Evolutionary conservation across 2,113 vertebrate genomes (phyloP).

Genomic region (Aegypius monachus): DNA sequence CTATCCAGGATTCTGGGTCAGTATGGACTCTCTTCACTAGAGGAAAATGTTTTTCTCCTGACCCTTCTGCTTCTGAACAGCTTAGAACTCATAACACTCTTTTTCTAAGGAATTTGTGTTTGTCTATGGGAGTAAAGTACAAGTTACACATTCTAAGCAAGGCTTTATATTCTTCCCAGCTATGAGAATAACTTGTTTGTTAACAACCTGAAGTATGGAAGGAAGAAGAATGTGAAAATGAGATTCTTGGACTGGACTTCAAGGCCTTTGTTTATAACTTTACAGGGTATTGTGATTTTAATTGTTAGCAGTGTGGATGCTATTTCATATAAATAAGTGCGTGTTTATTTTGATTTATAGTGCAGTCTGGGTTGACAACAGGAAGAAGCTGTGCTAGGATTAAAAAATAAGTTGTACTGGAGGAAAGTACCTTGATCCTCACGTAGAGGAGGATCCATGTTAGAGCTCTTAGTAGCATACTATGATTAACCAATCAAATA

Average conservation of each 20-base stretch:
- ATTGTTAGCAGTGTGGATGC: neutral
- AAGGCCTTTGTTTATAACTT: neutral
- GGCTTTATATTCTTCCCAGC: neutral
- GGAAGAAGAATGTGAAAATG: neutral
- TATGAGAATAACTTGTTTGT: neutral
- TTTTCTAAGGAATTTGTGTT: neutral
- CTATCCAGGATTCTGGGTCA: neutral
- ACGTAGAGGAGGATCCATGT: neutral
- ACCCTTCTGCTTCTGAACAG: neutral
- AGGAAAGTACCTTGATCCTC: neutral
- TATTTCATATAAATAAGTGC: neutral
- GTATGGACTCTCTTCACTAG: neutral
- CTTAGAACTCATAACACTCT: neutral
- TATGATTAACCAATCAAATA: neutral
- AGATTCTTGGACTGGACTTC: neutral
- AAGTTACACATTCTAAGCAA: neutral
- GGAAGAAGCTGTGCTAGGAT: neutral
- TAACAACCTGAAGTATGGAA: neutral
- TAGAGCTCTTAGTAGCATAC: neutral
- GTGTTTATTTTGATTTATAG: neutral
- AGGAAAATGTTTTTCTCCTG: neutral
- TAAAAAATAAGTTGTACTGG: neutral
- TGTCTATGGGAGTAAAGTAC: neutral
- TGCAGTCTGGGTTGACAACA: neutral
- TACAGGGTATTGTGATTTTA: neutral